Evolutionary conservation across 2,888 invertebrate species (phyloP), one percentile per base, ranked within the genome.

Genomic region (Anorthoa munda): DNA sequence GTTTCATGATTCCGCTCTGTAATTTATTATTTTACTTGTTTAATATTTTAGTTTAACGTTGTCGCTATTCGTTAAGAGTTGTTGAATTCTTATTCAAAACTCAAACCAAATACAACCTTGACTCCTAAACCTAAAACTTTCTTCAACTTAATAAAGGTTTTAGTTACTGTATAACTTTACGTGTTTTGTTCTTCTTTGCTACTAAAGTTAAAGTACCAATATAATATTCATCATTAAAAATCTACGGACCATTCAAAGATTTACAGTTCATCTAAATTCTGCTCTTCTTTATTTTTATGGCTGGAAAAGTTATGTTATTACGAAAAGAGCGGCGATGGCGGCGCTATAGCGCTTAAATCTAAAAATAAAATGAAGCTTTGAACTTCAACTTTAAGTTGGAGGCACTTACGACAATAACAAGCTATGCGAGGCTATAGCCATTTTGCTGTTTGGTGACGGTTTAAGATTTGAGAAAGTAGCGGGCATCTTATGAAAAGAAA

Each of bases 351-450:
- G 75, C 75, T 85, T 75, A 74, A 77, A 81, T 81, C 74, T 79
- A 61, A 81, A 81, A 86, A 83, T 87, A 78, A 86, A 84, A 84
- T 84, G 75, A 84, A 75, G 82, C 69, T 83, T 84, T 70, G 69
- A 84, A 86, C 79, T 84, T 88, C 76, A 83, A 86, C 77, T 85
- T 85, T 72, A 81, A 85, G 80, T 85, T 85, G 79, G 78, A 83
- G 83, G 83, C 76, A 83, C 86, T 89, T 86, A 84, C 82, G 81
- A 83, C 84, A 77, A 84, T 87, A 86, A 87, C 86, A 86, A 86
- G 85, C 84, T 85, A 82, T 85, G 71, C 63, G 70, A 46, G 71
- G 85, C 73, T 82, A 84, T 85, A 83, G 82, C 82, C 80, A 72
- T 82, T 79, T 76, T 75, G 77, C 55, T 72, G 48, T 63, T 75